Evolutionary conservation across 53 echinoderm and acorn worm species (phyloP), one percentile per base, ranked within the genome.

Genomic region (Luidia sarsii): DNA sequence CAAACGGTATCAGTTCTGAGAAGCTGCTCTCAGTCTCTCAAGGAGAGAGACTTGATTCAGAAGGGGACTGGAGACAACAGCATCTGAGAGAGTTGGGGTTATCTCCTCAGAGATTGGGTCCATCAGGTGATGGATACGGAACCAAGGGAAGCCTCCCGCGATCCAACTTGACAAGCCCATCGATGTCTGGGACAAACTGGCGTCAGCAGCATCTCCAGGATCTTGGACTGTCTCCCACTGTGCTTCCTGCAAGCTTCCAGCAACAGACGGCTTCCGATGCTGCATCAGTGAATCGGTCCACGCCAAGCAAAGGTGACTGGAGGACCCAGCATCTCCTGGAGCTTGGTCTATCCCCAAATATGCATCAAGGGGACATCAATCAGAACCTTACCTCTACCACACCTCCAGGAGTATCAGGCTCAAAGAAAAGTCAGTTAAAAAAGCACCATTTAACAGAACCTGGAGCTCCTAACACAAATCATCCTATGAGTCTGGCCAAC

Each of bases 321-420:
- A 20, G 57, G 1, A 4, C 5, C 24, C 28, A 72, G 20, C 56
- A 72, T 38, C 72, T 72, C 13, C n/a, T 53, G 55, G 72, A 72
- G 2, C 72, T 72, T 56, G 72, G 72, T n/a, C 24, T 72, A 55
- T 72, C 72, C 0, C 72, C 72, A 2, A 39, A 13, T 7, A 20
- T 54, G 55, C 41, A 41, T 11, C 41, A 6, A 7, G 41, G 11
- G 41, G 11, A 6, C 6, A 11, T 11, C 6, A 41, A 41, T 41
- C 41, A 41, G 11, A 41, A 41, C 41, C 11, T 41, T 6, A 41
- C 6, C 6, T n/a, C n/a, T n/a, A n/a, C n/a, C n/a, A n/a, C n/a
- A n/a, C n/a, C n/a, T n/a, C n/a, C n/a, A n/a, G n/a, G n/a, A n/a
- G n/a, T n/a, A n/a, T n/a, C n/a, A n/a, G n/a, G n/a, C n/a, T n/a